Evolutionary conservation across 2,888 invertebrate genomes (phyloP), one percentile per base, ranked within the genome.

Genomic region (Shargacucullia verbasci): DNA sequence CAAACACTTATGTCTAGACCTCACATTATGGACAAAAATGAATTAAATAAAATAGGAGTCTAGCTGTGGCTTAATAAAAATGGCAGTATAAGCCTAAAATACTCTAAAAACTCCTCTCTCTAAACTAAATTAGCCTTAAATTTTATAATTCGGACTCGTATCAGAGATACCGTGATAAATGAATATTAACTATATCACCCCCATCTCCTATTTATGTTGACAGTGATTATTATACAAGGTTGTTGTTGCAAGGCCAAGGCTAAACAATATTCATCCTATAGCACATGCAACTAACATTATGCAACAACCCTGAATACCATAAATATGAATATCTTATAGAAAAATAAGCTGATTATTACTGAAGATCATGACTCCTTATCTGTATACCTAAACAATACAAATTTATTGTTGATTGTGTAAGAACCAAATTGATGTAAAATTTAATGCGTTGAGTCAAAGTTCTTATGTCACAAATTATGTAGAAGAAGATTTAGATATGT

Each of bases 201-300:
- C 10, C n/a, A 1, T 20, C 29, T 3, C 8, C 14, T n/a, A 10
- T 55, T 60, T 52, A 29, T 38, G 11, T 48, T 67, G 52, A 14
- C 45, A 37, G 20, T 61, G 56, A 49, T 41, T 50, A 69, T 56
- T 20, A 47, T 37, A 50, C 39, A 71, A 71, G 60, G 72, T 56
- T 59, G 37, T 40, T 1, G 10, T 49, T 59, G 44, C 52, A 69
- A 69, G 64, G 71, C 44, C 72, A 71, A 71, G 72, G 71, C 8
- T 20, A 45, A n/a, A 55, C 35, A 40, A 49, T 58, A 63, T 59
- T 50, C 38, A 48, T 48, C 27, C 52, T 62, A 52, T 15, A 57
- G 45, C 41, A 57, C 58, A 67, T 67, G 55, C 60, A 52, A 60
- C 56, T 33, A n/a, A 43, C 27, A 57, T 56, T 67, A 61, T 49